These are phyloP conservation scores for Eunapius fragilis DNA, from an alignment of 37 sponge, comb jelly and placozoan species.

Conservation along the genomic window DNA sequence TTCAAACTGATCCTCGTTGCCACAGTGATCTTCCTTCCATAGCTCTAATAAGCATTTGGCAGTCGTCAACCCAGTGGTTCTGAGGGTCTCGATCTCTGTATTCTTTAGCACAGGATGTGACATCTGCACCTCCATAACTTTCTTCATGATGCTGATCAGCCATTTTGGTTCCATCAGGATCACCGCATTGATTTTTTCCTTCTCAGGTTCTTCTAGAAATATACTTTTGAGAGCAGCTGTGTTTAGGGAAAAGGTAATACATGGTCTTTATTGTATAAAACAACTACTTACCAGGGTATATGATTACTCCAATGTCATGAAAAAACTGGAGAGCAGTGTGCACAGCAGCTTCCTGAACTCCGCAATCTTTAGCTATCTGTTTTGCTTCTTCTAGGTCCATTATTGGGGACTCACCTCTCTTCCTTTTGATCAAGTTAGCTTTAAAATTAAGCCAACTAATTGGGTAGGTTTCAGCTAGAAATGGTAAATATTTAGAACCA, in stretches of 20 bases:
- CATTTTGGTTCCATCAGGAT: conserved; percentile 45
- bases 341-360: not conserved
- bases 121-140: conserved; percentile 39
- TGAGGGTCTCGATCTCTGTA: not conserved
- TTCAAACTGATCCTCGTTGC: too few species aligned
- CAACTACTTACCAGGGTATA: conserved; percentile 30
- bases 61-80: conserved; percentile 1
- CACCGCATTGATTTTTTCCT: conserved; percentile 16
- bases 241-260: not conserved
- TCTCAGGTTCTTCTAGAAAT: conserved; percentile 39
- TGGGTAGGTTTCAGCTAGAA: conserved; percentile 41
- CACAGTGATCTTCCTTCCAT: conserved; percentile 21
- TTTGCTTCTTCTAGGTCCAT: not conserved
- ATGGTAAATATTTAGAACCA: conserved; percentile 11
- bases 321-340: conserved; percentile 34
- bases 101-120: not conserved
- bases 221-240: conserved; percentile 18
- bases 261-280: not conserved
- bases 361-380: conserved; percentile 2
- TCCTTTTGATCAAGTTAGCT: not conserved
- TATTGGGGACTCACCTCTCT: not conserved
- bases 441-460: conserved; percentile 44
- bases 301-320: conserved; percentile 53
- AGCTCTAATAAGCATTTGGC: not conserved
- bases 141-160: conserved; percentile 59